Conservation (phyloP, 2,113 vertebrate genomes). For the Oreochromis aureus region DNA sequence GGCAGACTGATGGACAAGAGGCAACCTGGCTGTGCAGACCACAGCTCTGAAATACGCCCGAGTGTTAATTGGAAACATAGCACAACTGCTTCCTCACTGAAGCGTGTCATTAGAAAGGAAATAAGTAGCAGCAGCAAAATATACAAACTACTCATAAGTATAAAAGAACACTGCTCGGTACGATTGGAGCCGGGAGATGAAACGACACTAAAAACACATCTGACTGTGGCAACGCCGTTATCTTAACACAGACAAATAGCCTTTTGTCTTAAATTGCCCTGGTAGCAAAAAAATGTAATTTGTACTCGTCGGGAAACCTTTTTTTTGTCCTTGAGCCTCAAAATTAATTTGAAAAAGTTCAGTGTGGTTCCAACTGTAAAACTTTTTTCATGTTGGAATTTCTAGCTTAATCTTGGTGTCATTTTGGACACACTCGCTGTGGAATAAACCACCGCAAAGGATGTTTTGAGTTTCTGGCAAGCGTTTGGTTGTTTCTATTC, state of each 20-base stretch:
- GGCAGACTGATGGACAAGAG: slow-evolving; percentile 9
- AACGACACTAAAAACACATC: slow-evolving; percentile 19
- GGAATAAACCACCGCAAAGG: neutral
- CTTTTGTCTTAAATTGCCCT: slow-evolving; percentile 4
- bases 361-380: neutral
- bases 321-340: neutral
- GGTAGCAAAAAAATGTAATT: neutral
- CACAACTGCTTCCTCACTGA: slow-evolving; percentile 40
- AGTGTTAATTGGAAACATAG: slow-evolving; percentile 65
- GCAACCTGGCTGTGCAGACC: slow-evolving; percentile 1
- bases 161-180: slow-evolving; percentile 2
- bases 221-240: neutral
- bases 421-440: neutral
- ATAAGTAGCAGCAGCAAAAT: slow-evolving; percentile 38
- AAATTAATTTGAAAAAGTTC: neutral
- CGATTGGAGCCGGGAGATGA: slow-evolving; percentile 20
- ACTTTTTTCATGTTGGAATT: neutral
- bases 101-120: slow-evolving; percentile 57
- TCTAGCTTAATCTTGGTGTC: neutral
- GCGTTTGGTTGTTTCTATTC: neutral
- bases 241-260: slow-evolving; percentile 20
- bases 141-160: slow-evolving; percentile 36
- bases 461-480: neutral
- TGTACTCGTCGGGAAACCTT: neutral
- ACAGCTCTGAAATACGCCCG: slow-evolving; percentile 32